Evolutionary conservation across 2,888 invertebrate genomes (phyloP), one percentile per base, ranked within the genome.

Genomic region (Drosophila neotestacea): DNA sequence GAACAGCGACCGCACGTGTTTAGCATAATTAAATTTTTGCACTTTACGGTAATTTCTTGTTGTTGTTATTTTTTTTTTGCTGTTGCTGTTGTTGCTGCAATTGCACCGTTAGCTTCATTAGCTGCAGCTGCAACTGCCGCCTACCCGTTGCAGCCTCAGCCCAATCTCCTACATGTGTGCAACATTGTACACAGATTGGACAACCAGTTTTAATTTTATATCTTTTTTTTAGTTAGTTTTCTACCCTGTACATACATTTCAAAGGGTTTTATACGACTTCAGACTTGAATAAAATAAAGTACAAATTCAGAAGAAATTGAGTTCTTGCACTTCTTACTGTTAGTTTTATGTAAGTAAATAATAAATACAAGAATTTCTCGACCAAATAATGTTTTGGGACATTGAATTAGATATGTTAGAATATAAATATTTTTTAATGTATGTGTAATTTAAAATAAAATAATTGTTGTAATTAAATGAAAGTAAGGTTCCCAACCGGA

Each of bases 71-170:
- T n/a, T n/a, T n/a, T n/a, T n/a, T n/a, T n/a, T n/a, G n/a, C n/a
- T n/a, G n/a, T n/a, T 47, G 58, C 50, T 36, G 46, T 48, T 56
- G 62, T 54, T 47, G 61, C 47, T 48, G 34, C 34, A 44, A 56
- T 56, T 62, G 52, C 60, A 77, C 88, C 88, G 79, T 88, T 84
- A 88, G 84, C 84, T 85, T 88, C 84, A 88, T 85, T 85, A 85
- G 84, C 80, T 67, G 83, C 83, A 72, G 70, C 62, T 73, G 81
- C 78, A 68, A 41, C 68, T 46, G 51, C 68, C 71, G 73, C 69
- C 85, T 73, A 73, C 74, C 77, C 56, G 54, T 34, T 36, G 32
- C 65, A 62, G 50, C 22, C 56, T 44, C 54, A 39, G 67, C 56
- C 55, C 52, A 61, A 52, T 55, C 70, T 67, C 55, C 67, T 41